Evolutionary conservation across 2,888 invertebrate genomes (phyloP), one percentile per base, ranked within the genome.

Genomic region (Operophtera brumata): DNA sequence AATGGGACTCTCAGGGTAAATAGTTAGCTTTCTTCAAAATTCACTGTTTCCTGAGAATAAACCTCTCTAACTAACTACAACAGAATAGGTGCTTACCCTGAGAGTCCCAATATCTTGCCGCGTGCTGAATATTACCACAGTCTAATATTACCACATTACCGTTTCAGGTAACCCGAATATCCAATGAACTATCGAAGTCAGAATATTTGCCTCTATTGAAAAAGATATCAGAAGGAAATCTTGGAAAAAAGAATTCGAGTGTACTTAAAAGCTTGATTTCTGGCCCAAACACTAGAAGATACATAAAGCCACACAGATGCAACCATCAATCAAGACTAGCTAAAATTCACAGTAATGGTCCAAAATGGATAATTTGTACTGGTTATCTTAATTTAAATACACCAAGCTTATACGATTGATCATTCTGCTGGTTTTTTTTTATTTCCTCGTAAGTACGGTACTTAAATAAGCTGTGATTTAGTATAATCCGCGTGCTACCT

Each of bases 281-380:
- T 14, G 84, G 86, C 8, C 76, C 81, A 0, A 76, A 82, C 62
- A 82, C 88, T 30, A 73, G 89, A 64, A 77, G 89, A 71, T 90
- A 86, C 57, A 86, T 89, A 10, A 89, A 88, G 69, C 86, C 89
- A 20, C 88, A 90, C 54, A 72, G 89, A 67, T 90, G 89, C 57
- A 90, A 89, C 59, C 80, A 88, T 56, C 87, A 86, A 63, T 85
- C 89, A 6, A 77, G 75, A 61, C 63, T 87, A 6, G 71, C 87
- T 1, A 78, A 65, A 70, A 44, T 87, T 44, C 82, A 84, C 57
- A 80, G 80, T 20, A 20, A 4, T 9, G 87, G 88, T 3, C 84
- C 87, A 10, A 88, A 85, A 63, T 90, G 89, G 89, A 56, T 89
- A 34, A 73, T 90, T 57, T 90, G 89, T 61, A 86, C 86, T 34